Conservation (phyloP, 1,140 invertebrate genomes). For the Yoshiicerus persimilis region DNA sequence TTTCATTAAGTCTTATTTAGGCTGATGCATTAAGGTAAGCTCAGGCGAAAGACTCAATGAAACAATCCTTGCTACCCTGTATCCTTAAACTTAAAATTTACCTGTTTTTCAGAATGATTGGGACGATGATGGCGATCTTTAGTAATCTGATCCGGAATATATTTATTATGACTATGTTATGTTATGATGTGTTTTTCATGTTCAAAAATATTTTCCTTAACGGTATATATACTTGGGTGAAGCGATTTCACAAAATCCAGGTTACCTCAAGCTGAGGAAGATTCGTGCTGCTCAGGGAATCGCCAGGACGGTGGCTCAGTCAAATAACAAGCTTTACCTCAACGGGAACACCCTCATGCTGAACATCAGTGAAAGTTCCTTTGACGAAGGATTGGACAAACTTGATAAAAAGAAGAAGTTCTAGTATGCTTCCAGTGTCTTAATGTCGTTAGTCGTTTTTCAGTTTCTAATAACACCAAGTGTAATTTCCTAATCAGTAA, state of each 20-base stretch:
- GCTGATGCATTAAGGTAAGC: background rate
- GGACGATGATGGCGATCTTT: constrained; percentile 43
- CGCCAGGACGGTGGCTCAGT: constrained; percentile 90
- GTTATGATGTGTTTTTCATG: background rate
- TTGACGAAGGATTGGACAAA: constrained; percentile 83
- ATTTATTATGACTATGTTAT: background rate
- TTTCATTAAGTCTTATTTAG: background rate
- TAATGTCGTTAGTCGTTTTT: background rate
- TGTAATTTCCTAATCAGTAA: background rate
- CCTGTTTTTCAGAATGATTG: background rate
- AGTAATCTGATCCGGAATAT: constrained; percentile 47
- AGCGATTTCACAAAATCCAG: constrained; percentile 91
- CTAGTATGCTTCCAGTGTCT: background rate
- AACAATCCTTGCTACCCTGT: background rate
- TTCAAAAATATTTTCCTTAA: constrained; percentile 44
- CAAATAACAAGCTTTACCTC: constrained; percentile 93
- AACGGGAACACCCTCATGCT: constrained; percentile 92
- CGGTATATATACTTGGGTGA: constrained; percentile 78
- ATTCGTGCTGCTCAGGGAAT: constrained; percentile 96
- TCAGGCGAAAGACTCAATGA: background rate
- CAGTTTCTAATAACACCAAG: background rate
- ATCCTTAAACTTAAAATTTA: background rate
- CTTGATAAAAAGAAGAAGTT: constrained; percentile 37
- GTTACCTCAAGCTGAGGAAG: constrained; percentile 96
- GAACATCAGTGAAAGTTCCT: constrained; percentile 91